Evolutionary conservation across 2,113 vertebrate genomes (phyloP).

Genomic region (Tapirus terrestris): DNA sequence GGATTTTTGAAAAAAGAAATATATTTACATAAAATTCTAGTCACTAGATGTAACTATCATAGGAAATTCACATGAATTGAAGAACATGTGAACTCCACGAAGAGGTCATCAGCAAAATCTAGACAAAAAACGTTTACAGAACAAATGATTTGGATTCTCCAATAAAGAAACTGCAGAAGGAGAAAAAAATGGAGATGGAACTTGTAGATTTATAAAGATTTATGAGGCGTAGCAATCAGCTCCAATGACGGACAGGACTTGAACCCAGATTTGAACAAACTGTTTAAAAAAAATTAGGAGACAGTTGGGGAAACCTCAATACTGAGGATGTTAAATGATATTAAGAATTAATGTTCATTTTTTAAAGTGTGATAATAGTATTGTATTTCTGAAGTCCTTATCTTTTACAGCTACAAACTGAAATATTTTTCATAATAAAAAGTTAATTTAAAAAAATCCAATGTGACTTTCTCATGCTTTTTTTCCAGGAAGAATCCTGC

Average conservation of each 20-base stretch:
- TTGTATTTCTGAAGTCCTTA: neutral
- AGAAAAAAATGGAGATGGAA: neutral
- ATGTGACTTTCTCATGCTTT: neutral
- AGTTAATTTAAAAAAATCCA: neutral
- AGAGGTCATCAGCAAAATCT: neutral
- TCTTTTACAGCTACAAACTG: neutral
- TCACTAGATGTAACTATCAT: neutral
- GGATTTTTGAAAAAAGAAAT: neutral
- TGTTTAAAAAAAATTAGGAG: neutral
- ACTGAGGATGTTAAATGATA: neutral
- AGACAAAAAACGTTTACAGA: neutral
- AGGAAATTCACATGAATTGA: neutral
- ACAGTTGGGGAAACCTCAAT: neutral
- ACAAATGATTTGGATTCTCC: neutral
- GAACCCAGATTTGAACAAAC: neutral
- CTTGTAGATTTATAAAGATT: neutral
- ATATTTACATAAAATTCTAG: neutral
- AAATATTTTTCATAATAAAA: neutral
- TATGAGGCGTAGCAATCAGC: neutral
- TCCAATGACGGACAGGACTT: neutral
- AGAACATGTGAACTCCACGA: neutral
- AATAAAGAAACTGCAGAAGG: neutral
- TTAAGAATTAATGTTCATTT: neutral
- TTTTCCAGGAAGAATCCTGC: conserved; percentile 27
- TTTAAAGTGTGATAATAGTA: neutral